Evolutionary conservation across 2,888 invertebrate species (phyloP), one percentile per base, ranked within the genome.

Genomic region (Drosophila vallismaia): DNA sequence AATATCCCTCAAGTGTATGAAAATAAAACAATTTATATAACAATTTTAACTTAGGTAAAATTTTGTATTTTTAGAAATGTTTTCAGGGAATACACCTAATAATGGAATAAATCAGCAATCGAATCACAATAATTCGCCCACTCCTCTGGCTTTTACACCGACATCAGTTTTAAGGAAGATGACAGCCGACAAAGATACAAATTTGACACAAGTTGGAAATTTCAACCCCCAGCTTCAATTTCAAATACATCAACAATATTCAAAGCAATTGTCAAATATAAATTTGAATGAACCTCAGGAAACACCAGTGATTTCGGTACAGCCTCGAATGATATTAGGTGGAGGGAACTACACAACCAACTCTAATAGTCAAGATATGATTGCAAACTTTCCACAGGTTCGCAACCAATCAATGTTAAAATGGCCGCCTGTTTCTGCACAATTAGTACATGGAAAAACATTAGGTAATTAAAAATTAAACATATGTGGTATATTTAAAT

Each of bases 81-180:
- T 66, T 19, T 5, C 51, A 4, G 66, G 51, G 51, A 74, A 52
- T 26, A 14, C 53, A 19, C 9, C 50, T 5, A 68, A 28, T 24
- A 71, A 72, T 42, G 58, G 54, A 5, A 55, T 71, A 8, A 59
- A 51, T 42, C 83, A 79, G 48, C 69, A 69, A 9, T 28, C 79
- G n/a, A 78, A 85, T 7, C 90, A 88, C 57, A 81, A 80, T 28
- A 89, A 90, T 74, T 94, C 94, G 14, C 94, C 94, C 9, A 94
- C 94, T 29, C 96, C 96, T 10, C 93, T 96, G 80, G 95, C 97
- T 24, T 98, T 98, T 92, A 98, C 97, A 0, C 98, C 98, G 66
- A 98, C 98, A 31, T 97, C 98, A 71, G 98, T 98, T 71, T 93
- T 98, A 88, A 94, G 97, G 72, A 98, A 98, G 92, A 97, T 98